Evolutionary conservation across 2,797 vertebrate species (phyloP).

Genomic region (Coracias cyanogaster): DNA sequence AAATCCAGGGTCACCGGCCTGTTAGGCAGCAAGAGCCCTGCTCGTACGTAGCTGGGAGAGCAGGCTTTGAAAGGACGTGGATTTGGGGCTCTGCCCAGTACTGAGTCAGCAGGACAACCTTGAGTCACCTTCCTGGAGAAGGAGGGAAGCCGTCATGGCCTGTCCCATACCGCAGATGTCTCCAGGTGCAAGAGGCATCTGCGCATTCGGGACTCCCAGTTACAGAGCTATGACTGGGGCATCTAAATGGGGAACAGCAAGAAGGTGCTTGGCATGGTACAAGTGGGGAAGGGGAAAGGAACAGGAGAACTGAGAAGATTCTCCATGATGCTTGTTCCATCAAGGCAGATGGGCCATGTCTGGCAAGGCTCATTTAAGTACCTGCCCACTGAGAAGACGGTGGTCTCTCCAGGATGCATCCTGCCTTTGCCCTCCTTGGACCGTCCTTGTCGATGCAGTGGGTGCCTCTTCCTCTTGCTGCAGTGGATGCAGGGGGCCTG

Average conservation of each 20-base stretch:
- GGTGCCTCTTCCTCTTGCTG: constrained; percentile 81
- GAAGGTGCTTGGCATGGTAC: neutral
- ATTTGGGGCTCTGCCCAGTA: neutral
- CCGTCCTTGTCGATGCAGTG: constrained; percentile 85
- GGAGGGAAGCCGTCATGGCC: neutral
- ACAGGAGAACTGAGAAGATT: neutral
- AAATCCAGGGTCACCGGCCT: neutral
- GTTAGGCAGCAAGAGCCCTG: neutral
- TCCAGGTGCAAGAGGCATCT: neutral
- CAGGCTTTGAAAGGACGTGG: neutral
- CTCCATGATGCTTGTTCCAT: fast-evolving
- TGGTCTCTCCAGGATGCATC: constrained; percentile 88
- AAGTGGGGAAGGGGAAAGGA: neutral
- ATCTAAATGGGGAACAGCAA: fast-evolving
- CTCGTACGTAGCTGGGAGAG: fast-evolving
- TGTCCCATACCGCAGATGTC: neutral
- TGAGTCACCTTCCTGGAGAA: neutral
- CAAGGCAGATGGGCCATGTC: neutral
- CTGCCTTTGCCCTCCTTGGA: constrained; percentile 86
- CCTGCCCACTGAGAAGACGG: constrained; percentile 96
- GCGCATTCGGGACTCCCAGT: neutral
- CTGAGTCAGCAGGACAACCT: constrained; percentile 27
- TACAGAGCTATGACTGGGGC: neutral
- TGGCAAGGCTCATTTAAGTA: constrained; percentile 39
- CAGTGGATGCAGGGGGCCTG: constrained; percentile 92